These are phyloP conservation scores for Leuciscus waleckii DNA, from an alignment of 2,797 vertebrate genomes.

Conservation along the genomic window DNA sequence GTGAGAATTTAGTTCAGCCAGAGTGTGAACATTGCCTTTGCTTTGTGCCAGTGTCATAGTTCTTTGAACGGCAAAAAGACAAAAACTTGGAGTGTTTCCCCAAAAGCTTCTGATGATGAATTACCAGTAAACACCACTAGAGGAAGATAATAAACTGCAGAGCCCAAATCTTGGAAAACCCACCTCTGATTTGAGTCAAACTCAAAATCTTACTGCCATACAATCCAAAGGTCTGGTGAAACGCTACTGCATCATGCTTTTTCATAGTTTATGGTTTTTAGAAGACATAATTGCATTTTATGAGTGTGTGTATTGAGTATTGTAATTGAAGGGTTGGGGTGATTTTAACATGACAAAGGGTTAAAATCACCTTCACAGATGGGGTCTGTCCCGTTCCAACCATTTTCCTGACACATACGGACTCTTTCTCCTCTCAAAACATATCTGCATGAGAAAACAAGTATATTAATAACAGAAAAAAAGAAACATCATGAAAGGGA, in stretches of 20 bases:
- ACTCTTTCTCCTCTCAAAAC: constrained; percentile 65
- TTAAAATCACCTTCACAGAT: constrained; percentile 69
- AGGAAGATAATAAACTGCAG: not conserved
- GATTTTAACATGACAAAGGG: not conserved
- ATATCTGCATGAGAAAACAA: constrained; percentile 63
- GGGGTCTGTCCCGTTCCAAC: constrained; percentile 69
- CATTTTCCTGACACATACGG: constrained; percentile 65
- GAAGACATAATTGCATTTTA: not conserved
- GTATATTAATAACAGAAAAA: not conserved
- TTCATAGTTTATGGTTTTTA: not conserved
- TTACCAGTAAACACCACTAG: not conserved
- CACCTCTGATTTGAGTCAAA: not conserved
- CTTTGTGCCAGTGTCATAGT: too few relatives aligned
- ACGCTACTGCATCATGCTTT: not conserved
- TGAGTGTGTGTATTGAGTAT: not conserved
- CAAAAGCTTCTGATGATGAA: not conserved
- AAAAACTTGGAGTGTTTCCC: not conserved
- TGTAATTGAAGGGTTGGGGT: not conserved
- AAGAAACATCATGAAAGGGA: not conserved
- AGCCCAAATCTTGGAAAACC: not conserved
- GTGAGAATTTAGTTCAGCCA: too few relatives aligned
- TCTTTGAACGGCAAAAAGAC: too few relatives aligned
- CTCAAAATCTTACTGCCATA: too few relatives aligned
- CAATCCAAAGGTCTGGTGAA: not conserved
- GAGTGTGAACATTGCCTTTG: too few relatives aligned